Evolutionary conservation across 2,797 vertebrate genomes (phyloP), one percentile per base, ranked within the genome.

Genomic region (Dermochelys coriacea): DNA sequence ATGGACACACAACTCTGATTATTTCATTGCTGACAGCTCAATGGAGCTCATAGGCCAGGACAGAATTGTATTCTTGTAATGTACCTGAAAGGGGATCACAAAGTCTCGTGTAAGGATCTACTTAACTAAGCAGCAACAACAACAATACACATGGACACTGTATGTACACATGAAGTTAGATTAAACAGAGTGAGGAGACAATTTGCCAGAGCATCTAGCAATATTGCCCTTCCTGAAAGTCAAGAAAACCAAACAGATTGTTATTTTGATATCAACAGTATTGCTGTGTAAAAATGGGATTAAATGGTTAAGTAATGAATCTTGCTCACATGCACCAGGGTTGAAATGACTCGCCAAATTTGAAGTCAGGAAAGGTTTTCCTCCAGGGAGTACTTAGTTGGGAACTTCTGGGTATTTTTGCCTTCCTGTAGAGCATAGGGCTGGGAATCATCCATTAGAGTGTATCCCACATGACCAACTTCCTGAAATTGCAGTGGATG

Each of bases 361-460:
- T 6, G 18, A 74, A 64, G 55, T 7, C 29, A 6, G 27, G 82
- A 57, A 52, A 64, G 52, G n/a, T 27, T 55, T 93, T 64, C 45
- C 83, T 74, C 50, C 23, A 8, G 18, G 27, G 29, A 87, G 29
- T 12, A 10, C 3, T 55, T 1, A 25, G 86, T 45, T 45, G 54
- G 84, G 10, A 31, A 75, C 37, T 15, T 3, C 5, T 34, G 16
- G 50, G 4, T 45, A 37, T 37, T 78, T 61, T 15, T 64, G 54
- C 37, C 57, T 49, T 84, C 34, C 37, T 57, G 37, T 52, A 7
- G 1, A 49, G 77, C 82, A 21, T 8, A n/a, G 41, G 71, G 21
- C 15, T 2, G 12, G 41, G 41, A 21, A 19, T 25, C 51, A 71
- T 3, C 54, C 83, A 0, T 0, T n/a, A 81, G 31, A 25, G 4